phyloP scores from a whole-genome alignment of 2,797 vertebrate species.

The Poeciliopsis infans region DNA sequence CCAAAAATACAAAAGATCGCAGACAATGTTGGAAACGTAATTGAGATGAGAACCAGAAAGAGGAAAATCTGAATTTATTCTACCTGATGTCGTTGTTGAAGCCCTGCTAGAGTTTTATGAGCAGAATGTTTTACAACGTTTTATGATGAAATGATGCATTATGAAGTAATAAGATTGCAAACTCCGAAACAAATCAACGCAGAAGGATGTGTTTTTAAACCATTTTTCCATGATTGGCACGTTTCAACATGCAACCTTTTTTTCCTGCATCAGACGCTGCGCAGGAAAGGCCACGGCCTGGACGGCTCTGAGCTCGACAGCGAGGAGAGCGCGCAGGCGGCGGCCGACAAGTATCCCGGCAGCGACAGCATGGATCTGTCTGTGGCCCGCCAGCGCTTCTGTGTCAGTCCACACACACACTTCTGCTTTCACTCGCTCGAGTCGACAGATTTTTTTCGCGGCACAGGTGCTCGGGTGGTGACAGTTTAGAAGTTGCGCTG shows the following conservation, averaged over 20 bases:
- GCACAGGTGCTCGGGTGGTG: background rate
- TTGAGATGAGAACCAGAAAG: background rate
- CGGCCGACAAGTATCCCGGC: constrained; percentile 79
- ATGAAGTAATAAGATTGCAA: background rate
- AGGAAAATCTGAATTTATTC: background rate
- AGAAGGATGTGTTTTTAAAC: background rate
- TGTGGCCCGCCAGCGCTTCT: constrained; percentile 83
- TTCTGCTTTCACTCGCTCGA: constrained; percentile 6
- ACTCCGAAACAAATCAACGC: background rate
- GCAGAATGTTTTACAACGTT: background rate
- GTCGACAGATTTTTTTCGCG: background rate
- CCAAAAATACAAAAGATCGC: background rate
- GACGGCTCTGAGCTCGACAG: constrained; percentile 86
- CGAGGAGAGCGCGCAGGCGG: constrained; percentile 80
- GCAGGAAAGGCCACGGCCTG: constrained; percentile 89
- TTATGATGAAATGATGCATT: background rate
- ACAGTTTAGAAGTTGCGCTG: constrained; percentile 1
- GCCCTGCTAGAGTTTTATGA: background rate
- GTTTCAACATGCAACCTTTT: constrained; percentile 11
- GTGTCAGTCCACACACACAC: constrained; percentile 79
- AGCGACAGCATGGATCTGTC: constrained; percentile 85
- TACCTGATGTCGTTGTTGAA: background rate
- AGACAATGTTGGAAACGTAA: background rate
- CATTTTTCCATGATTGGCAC: background rate
- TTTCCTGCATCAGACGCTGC: constrained; percentile 84